Base-by-base conservation (phyloP, 2,113 vertebrate genomes). In the Acrocephalus kingi region DNA sequence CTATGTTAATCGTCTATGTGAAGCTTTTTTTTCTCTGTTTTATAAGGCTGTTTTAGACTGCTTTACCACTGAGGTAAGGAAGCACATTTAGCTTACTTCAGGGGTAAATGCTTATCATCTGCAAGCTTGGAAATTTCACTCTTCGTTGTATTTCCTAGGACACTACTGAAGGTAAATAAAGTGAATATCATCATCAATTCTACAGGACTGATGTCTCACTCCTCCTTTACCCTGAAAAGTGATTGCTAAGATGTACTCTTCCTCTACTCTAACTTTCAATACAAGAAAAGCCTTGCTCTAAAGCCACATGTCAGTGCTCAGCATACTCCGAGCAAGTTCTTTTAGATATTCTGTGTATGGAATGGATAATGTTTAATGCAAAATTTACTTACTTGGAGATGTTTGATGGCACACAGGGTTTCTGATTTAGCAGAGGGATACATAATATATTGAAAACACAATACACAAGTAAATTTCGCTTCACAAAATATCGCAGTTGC, bases 391-490 rank as follows among this genome's bases (percentile, higher is more conserved):
- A 61, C 19, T 24, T 73, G 28, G 25, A 85, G 25, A 52, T 54
- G 31, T 39, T 35, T 84, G 16, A 59, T 41, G 39, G 14, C 16
- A 37, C 10, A 24, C 2, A 8, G 21, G 2, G 14, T 71, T 69
- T 88, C 55, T 54, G n/a, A 66, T 82, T 52, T 67, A 83, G 13
- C 27, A 52, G 18, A 55, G 4, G 25, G 8, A 71, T 17, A 41
- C 10, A 61, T 45, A 48, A 62, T 31, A 54, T 30, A 54, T 43
- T 18, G 31, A 72, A 83, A 91, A 49, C 23, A 75, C 4, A 35
- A 48, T 21, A 55, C 1, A 48, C 0, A 1, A 28, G 1, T 37
- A 68, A 87, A 31, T 43, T 52, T 78, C 0, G 1, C n/a, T 68
- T 64, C 6, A 39, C 7, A 33, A 82, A 46, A 74, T 33, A 35